phyloP scores from a whole-genome alignment of 35 echinoderm and acorn worm genomes.

The Stichopus chloronotus region DNA sequence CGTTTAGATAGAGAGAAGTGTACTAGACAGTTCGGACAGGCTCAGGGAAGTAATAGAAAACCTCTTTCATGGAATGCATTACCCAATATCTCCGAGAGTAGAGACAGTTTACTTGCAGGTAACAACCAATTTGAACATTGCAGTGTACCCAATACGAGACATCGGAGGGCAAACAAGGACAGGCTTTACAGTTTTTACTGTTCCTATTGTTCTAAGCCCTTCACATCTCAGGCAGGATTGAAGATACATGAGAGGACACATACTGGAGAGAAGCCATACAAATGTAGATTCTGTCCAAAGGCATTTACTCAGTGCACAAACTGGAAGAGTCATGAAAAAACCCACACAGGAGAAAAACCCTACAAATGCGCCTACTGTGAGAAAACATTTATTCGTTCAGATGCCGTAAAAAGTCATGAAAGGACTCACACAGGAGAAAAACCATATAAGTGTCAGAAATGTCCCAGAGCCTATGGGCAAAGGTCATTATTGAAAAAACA shows the following conservation, averaged over 20 bases:
- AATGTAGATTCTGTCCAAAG: constrained; percentile 44
- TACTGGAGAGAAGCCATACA: constrained; percentile 47
- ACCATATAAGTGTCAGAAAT: constrained; percentile 32
- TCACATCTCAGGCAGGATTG: background rate
- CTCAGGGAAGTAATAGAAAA: no score
- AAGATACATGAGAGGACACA: constrained; percentile 20
- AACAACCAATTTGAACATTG: background rate
- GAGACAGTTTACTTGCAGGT: background rate
- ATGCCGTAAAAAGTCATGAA: background rate
- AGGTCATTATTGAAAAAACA: background rate
- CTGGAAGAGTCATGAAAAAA: constrained; percentile 25
- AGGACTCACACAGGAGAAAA: constrained; percentile 44
- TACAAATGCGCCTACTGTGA: background rate
- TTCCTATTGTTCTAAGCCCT: background rate
- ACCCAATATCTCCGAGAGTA: background rate
- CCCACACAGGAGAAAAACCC: no score
- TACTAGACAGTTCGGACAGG: no score
- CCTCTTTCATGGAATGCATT: no score
- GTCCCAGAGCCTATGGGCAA: constrained; percentile 29
- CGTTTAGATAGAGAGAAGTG: background rate
- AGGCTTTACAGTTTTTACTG: background rate
- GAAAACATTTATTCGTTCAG: constrained; percentile 11
- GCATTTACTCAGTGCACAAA: constrained; percentile 24
- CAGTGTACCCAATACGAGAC: background rate
- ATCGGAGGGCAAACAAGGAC: background rate